phyloP scores from a whole-genome alignment of 2,888 invertebrate genomes.

The Lepidocyrtoides sp. region DNA sequence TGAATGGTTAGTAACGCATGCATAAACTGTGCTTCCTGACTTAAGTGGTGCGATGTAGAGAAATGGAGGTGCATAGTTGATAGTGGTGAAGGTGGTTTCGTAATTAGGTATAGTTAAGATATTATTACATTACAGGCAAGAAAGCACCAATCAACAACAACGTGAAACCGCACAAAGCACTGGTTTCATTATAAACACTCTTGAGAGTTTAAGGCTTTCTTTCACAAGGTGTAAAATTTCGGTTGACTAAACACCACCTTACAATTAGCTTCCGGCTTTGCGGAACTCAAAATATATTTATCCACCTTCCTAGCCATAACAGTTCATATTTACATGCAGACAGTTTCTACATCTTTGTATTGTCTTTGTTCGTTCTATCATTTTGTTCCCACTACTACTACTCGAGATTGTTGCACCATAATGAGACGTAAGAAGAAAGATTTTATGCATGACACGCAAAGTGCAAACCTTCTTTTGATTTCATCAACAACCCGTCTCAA shows the following conservation, averaged over 20 bases:
- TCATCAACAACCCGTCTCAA: background rate
- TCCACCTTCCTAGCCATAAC: background rate
- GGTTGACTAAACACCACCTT: slow-evolving; percentile 21
- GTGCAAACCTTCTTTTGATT: slow-evolving; percentile 23
- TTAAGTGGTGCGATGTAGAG: background rate
- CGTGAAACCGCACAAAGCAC: background rate
- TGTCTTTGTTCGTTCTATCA: background rate
- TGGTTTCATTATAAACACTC: background rate
- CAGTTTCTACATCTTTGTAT: background rate
- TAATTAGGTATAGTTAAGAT: slow-evolving; percentile 70
- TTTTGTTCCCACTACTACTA: no score
- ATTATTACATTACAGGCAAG: slow-evolving; percentile 39
- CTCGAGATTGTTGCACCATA: background rate
- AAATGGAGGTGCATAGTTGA: slow-evolving; percentile 2
- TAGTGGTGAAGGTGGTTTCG: slow-evolving; percentile 24
- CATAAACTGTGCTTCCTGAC: background rate
- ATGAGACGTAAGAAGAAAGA: no score
- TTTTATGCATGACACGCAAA: no score
- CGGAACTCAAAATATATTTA: background rate
- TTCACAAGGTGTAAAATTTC: slow-evolving; percentile 28
- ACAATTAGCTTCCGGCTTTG: slow-evolving; percentile 39
- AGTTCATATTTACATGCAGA: background rate
- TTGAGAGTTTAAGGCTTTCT: slow-evolving; percentile 4
- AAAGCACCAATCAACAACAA: slow-evolving; percentile 18
- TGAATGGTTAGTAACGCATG: slow-evolving; percentile 45